phyloP scores from a whole-genome alignment of 1,140 invertebrate genomes.

The Pristionchus pacificus region DNA sequence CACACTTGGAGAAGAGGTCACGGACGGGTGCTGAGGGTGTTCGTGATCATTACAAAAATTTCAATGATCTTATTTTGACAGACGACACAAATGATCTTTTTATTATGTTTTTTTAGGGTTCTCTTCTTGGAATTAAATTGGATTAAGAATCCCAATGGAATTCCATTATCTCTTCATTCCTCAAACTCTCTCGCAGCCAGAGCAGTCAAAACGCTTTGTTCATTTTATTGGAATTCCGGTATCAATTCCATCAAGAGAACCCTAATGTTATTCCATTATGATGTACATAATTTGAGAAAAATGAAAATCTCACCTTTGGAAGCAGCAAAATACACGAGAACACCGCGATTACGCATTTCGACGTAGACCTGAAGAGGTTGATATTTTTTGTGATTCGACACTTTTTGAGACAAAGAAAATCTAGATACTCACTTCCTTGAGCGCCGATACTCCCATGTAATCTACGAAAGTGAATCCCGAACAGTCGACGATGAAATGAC shows the following conservation, averaged over 20 bases:
- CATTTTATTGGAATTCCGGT: too few relatives aligned
- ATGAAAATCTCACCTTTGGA: conserved; percentile 42
- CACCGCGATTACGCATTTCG: conserved; percentile 34
- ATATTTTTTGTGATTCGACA: conserved; percentile 8
- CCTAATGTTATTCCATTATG: too few relatives aligned
- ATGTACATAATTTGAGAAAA: too few relatives aligned
- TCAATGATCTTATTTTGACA: not conserved
- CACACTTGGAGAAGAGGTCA: conserved; percentile 46
- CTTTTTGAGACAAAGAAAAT: not conserved
- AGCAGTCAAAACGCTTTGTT: too few relatives aligned
- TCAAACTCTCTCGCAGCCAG: not conserved
- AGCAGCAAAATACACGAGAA: conserved; percentile 53
- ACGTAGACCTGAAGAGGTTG: conserved; percentile 36
- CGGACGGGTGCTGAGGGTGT: conserved; percentile 51
- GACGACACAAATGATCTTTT: not conserved
- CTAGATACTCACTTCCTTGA: conserved; percentile 38
- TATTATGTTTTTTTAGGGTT: not conserved
- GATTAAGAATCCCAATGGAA: too few relatives aligned
- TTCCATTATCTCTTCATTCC: too few relatives aligned
- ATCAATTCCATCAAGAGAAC: too few relatives aligned
- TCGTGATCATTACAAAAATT: too few relatives aligned
- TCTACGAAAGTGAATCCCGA: conserved; percentile 58
- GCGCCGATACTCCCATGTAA: conserved; percentile 56
- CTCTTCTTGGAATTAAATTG: too few relatives aligned
- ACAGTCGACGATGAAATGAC: conserved; percentile 54